Conservation (phyloP, 2,113 vertebrate genomes). For the Tenrec ecaudatus region DNA sequence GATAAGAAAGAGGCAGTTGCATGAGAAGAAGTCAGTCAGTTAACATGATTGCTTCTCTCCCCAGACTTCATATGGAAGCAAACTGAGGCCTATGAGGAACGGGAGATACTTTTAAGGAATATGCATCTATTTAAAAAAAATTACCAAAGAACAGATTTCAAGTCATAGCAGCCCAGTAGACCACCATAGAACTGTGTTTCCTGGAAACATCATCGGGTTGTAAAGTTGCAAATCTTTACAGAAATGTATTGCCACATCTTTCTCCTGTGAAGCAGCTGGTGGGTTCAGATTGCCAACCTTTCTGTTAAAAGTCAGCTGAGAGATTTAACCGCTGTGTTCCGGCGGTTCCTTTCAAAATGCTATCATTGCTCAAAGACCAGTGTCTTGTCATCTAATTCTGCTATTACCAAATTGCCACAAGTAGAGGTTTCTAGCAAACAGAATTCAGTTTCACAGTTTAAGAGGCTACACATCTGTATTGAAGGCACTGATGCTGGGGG, state of each 20-base stretch:
- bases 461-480: no score
- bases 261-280: not conserved
- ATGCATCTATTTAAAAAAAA: no score
- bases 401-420: not conserved
- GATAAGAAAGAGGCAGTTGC: not conserved
- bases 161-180: not conserved
- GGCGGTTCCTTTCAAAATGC: not conserved
- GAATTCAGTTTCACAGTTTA: not conserved
- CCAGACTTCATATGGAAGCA: not conserved
- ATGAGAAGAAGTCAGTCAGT: accelerated
- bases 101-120: not conserved
- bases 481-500: no score
- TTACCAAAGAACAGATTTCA: not conserved
- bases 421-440: not conserved
- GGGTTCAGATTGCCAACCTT: not conserved
- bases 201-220: no score
- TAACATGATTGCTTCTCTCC: not conserved
- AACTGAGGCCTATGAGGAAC: not conserved
- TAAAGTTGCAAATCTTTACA: not conserved
- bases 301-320: not conserved
- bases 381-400: not conserved
- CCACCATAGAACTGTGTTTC: no score
- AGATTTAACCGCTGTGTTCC: not conserved
- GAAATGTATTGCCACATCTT: not conserved
- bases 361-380: not conserved